phyloP scores from a whole-genome alignment of 35 echinoderm and acorn worm species.

The Acanthaster planci region DNA sequence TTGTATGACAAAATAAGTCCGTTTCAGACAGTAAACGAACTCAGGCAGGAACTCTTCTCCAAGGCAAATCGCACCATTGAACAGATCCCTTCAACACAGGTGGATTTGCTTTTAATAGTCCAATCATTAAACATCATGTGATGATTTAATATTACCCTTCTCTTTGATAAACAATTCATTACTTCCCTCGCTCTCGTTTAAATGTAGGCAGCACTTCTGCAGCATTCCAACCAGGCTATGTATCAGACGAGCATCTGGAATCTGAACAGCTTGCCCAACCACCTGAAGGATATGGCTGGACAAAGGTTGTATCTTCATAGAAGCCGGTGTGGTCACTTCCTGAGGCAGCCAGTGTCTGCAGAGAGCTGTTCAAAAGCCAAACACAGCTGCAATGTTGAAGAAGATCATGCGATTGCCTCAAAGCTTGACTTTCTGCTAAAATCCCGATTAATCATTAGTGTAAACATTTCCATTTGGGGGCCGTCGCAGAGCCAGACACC shows the following conservation, averaged over 20 bases:
- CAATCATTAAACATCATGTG: neutral
- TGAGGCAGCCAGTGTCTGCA: neutral
- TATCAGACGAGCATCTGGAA: neutral
- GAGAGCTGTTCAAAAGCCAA: neutral
- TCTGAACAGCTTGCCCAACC: neutral
- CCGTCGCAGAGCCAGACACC: too few species aligned
- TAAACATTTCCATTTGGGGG: too few species aligned
- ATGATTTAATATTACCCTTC: neutral
- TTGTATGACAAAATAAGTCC: neutral
- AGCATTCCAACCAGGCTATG: neutral
- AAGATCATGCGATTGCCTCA: too few species aligned
- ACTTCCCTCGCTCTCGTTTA: neutral
- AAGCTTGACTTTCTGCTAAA: too few species aligned
- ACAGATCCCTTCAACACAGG: neutral
- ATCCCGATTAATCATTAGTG: too few species aligned
- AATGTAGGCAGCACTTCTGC: neutral
- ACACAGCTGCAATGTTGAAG: neutral
- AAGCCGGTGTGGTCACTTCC: neutral
- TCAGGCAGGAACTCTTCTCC: neutral
- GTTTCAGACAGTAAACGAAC: neutral
- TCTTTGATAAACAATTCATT: neutral
- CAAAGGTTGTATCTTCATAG: neutral
- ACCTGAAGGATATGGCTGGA: neutral
- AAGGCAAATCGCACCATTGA: neutral
- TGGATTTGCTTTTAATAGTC: neutral